Conservation (phyloP, 1,140 invertebrate species). For the Phthorimaea operculella region DNA sequence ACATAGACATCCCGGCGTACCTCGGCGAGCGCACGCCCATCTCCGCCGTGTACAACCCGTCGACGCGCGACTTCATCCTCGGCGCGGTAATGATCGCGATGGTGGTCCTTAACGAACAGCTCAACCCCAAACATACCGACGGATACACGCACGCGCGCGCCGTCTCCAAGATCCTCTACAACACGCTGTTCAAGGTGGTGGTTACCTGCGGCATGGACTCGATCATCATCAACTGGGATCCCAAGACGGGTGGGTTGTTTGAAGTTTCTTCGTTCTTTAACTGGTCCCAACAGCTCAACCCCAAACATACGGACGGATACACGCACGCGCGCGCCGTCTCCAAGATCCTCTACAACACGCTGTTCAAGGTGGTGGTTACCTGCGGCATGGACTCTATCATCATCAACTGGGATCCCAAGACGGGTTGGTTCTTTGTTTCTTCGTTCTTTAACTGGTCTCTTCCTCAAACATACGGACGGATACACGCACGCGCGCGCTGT, state of each 20-base stretch:
- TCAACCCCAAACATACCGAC: constrained; percentile 73
- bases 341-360: constrained; percentile 74
- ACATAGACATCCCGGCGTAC: constrained; percentile 69
- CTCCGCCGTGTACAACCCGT: constrained; percentile 71
- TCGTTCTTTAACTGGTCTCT: too few species aligned
- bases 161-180: constrained; percentile 75
- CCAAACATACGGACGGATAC: constrained; percentile 74
- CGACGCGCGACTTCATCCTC: constrained; percentile 73
- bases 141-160: constrained; percentile 74
- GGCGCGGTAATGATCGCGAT: constrained; percentile 71
- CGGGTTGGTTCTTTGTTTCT: too few species aligned
- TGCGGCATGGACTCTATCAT: constrained; percentile 78
- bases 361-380: constrained; percentile 76
- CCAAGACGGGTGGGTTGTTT: constrained; percentile 68
- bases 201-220: constrained; percentile 77
- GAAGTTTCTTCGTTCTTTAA: too few species aligned
- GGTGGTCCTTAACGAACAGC: constrained; percentile 70
- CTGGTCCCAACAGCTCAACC: constrained; percentile 70
- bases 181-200: constrained; percentile 74
- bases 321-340: constrained; percentile 74
- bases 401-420: constrained; percentile 78
- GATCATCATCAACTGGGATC: constrained; percentile 79
- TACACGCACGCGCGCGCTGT: constrained; percentile 74
- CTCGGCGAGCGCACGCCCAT: constrained; percentile 70
- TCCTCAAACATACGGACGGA: constrained; percentile 74